These are phyloP conservation scores for Catostylus mosaicus DNA, from an alignment of 30 jellyfish, hydroid and myxozoan genomes.

Conservation along the genomic window DNA sequence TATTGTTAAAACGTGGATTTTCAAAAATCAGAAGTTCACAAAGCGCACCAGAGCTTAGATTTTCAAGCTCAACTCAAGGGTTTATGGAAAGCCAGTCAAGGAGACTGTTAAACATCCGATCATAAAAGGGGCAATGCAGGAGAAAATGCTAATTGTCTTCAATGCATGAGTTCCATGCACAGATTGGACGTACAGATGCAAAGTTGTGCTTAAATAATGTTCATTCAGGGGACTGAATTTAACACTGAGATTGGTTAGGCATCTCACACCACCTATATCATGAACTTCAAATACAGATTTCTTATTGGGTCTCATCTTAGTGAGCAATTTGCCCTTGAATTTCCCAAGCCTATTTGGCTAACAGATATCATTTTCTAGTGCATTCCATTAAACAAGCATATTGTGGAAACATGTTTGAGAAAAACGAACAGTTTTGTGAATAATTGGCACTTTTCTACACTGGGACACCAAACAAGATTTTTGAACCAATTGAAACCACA, in stretches of 20 bases:
- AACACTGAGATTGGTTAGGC: slow-evolving; percentile 35
- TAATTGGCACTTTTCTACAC: neutral
- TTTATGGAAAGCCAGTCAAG: neutral
- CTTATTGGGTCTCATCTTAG: slow-evolving; percentile 17
- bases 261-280: slow-evolving; percentile 23
- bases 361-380: neutral
- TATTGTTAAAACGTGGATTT: slow-evolving; percentile 6
- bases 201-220: slow-evolving; percentile 18
- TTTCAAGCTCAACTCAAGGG: slow-evolving; percentile 16
- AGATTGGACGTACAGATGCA: neutral
- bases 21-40: neutral
- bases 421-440: slow-evolving; percentile 25
- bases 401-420: slow-evolving; percentile 21
- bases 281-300: slow-evolving; percentile 12
- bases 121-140: neutral
- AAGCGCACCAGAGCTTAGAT: neutral
- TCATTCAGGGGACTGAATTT: slow-evolving; percentile 25
- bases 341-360: neutral
- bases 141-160: slow-evolving; percentile 29
- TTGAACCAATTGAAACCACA: too few relatives aligned
- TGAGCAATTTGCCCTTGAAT: slow-evolving; percentile 21
- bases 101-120: neutral
- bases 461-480: neutral
- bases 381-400: slow-evolving; percentile 32
- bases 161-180: slow-evolving; percentile 11